Conservation (phyloP, 2,888 invertebrate species). For the Tanaodytes sp. region DNA sequence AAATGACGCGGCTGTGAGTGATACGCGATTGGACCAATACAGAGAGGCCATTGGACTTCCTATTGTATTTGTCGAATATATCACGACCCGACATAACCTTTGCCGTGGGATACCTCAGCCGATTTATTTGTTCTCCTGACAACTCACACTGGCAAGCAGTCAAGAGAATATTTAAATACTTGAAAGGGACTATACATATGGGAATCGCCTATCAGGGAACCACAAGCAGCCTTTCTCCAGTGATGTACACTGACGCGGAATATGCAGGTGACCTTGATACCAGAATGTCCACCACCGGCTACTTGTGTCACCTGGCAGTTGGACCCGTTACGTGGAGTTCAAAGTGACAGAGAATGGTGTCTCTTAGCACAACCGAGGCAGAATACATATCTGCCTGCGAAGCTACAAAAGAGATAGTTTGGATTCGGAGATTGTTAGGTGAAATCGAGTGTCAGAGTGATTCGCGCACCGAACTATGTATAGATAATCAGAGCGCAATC, state of each 20-base stretch:
- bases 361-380: neutral
- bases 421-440: conserved; percentile 23
- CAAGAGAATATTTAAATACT: conserved; percentile 48
- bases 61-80: conserved; percentile 11
- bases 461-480: neutral
- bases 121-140: conserved; percentile 24
- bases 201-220: neutral
- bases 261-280: conserved; percentile 46
- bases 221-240: neutral
- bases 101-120: conserved; percentile 1
- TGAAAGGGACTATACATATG: conserved; percentile 18
- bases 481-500: neutral
- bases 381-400: conserved; percentile 42
- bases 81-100: conserved; percentile 24
- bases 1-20: neutral
- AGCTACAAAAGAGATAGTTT: conserved; percentile 33
- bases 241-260: conserved; percentile 47
- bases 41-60: conserved; percentile 15
- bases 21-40: neutral
- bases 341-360: conserved; percentile 23
- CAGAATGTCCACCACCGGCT: conserved; percentile 30
- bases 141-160: conserved; percentile 9
- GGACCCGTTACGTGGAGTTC: conserved; percentile 48
- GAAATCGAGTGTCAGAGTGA: neutral
- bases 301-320: conserved; percentile 1